Evolutionary conservation across 2,888 invertebrate species (phyloP), one percentile per base, ranked within the genome.

Genomic region (Laothoe populi): DNA sequence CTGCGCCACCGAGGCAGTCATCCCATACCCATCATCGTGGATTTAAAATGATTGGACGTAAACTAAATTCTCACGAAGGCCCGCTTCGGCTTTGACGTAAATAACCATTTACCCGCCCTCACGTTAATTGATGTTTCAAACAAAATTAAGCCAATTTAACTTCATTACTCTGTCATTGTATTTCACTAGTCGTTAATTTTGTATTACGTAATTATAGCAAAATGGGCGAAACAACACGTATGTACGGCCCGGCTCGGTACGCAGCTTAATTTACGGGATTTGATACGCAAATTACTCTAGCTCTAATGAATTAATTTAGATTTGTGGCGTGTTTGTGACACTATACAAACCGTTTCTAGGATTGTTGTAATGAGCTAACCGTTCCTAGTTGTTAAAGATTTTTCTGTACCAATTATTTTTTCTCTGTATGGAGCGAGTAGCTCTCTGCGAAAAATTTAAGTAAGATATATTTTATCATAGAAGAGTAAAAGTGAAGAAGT

Each of bases 71-170:
- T 67, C 78, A 78, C 75, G 76, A 78, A 73, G 64, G 60, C 60
- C 70, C 63, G 65, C 70, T 66, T 38, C 49, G 42, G 70, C 68
- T 74, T 72, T 66, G 71, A 77, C 75, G 75, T 72, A 79, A 81
- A 84, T 82, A 79, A 77, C 78, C 75, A 57, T 42, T 63, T 38
- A 69, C 68, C 73, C 74, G 70, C 74, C 76, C 73, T 65, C 72
- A 64, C 71, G 60, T 63, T 83, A 86, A 86, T 86, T 84, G 81
- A 80, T 80, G 85, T 84, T 84, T 65, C 77, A 75, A 79, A 78
- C 80, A 74, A 79, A 84, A 84, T 84, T 82, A 78, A 81, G 77
- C 73, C 79, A 82, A 83, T 86, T 85, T 82, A 72, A 80, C 81
- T 81, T 80, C 79, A 84, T 84, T 81, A 82, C 70, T 68, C 70